Evolutionary conservation across 1,140 invertebrate species (phyloP), one percentile per base, ranked within the genome.

Genomic region (Drosophila sproati): DNA sequence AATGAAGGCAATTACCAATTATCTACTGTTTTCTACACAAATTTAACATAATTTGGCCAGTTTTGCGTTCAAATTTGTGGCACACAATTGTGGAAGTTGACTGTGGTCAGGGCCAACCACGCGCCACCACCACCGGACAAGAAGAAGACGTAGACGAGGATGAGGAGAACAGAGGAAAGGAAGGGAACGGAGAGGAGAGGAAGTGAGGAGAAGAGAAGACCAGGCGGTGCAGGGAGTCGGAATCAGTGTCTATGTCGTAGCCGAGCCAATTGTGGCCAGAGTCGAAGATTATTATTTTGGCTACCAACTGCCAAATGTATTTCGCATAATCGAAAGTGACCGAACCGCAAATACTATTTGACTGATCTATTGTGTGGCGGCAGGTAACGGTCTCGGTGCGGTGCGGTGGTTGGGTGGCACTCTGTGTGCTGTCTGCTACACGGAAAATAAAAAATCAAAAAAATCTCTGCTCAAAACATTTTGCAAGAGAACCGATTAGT

Each of bases 11-110:
- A 91, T 91, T 91, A 91, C 83, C 88, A 91, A 91, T 91, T 91
- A 91, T 91, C 83, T 81, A 91, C 88, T 91, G 88, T 91, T 91
- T 88, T 91, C 88, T 78, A 83, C 83, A 91, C 88, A 91, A 91
- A 91, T 88, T 91, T 91, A 88, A 83, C 80, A 91, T 88, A 91
- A 82, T 91, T 90, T 90, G 86, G 75, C 78, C 86, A 91, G 81
- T 90, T 89, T 89, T 89, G 85, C 85, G 85, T 89, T 89, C 86
- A 83, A 91, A 88, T 82, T 82, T 82, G 77, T 91, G 83, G 57
- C 87, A 80, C 87, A 80, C 87, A 88, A 74, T 81, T 88, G 74
- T 91, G 85, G 80, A 89, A 77, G 75, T 91, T 91, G 90, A 80
- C 89, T 91, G 89, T 91, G 89, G 89, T 91, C 89, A 91, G 89